Percentiles rank a stretch among this genome's conserved stretches.
phyloP scores from a whole-genome alignment of 2,888 invertebrate species.

The Drosophila heteroneura region DNA sequence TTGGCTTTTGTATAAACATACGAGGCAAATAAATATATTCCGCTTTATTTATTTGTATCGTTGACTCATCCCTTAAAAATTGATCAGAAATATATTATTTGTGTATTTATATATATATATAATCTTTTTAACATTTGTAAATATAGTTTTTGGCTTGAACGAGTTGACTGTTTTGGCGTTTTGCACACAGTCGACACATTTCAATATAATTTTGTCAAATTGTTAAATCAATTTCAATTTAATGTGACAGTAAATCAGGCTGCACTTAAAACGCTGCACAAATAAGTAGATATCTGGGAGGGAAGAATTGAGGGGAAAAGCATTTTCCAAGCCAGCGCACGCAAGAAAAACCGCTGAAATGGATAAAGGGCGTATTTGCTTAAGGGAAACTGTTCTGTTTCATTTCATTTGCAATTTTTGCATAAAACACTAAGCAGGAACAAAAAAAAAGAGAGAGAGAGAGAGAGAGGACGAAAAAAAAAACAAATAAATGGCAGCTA shows the following conservation, averaged over 20 bases:
- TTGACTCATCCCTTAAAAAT: neutral
- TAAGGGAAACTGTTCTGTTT: neutral
- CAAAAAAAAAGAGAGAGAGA: neutral
- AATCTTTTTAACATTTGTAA: neutral
- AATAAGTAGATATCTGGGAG: neutral
- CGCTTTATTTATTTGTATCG: neutral
- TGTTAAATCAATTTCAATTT: conserved; percentile 2
- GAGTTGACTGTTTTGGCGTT: neutral
- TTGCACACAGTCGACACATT: neutral
- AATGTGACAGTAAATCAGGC: conserved; percentile 16
- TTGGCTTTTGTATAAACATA: neutral
- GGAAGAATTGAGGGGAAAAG: conserved; percentile 1
- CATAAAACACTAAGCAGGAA: neutral
- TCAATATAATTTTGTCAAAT: conserved; percentile 4
- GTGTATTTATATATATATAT: neutral
- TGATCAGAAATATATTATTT: neutral
- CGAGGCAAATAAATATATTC: neutral
- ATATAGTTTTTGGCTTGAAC: neutral
- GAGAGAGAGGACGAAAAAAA: neutral
- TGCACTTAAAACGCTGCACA: conserved; percentile 22
- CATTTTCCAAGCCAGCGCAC: conserved; percentile 21
- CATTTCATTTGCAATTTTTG: conserved; percentile 1
- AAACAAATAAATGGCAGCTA: conserved; percentile 28
- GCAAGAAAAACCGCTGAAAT: neutral
- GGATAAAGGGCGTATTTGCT: neutral